Percentiles rank a stretch among this genome's conserved stretches.
Conservation (phyloP, 2,888 invertebrate species). For the Fragum sueziense region DNA sequence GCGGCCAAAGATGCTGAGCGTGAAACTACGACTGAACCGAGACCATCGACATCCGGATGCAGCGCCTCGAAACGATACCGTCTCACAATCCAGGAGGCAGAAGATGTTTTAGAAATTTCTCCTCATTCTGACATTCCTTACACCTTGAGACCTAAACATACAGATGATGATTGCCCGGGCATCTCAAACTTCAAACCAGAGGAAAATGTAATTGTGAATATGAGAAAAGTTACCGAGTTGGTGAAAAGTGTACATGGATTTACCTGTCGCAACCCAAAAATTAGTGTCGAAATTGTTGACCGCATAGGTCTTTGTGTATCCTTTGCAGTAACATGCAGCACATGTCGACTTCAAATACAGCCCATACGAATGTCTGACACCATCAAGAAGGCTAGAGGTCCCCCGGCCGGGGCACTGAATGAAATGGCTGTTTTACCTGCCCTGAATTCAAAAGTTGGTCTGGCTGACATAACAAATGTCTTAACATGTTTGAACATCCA, state of each 20-base stretch:
- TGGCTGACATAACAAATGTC: constrained; percentile 5
- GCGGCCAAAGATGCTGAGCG: not conserved
- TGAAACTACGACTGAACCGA: not conserved
- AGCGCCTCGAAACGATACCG: not conserved
- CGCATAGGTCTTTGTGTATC: too few species aligned
- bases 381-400: not conserved
- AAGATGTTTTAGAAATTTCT: too few species aligned
- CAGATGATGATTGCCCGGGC: not conserved
- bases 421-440: constrained; percentile 4
- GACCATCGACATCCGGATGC: not conserved
- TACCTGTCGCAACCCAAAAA: not conserved
- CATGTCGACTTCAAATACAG: not conserved
- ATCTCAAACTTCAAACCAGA: not conserved
- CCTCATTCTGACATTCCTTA: not conserved
- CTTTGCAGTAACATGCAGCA: too few species aligned
- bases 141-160: not conserved
- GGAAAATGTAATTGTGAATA: not conserved
- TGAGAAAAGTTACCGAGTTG: not conserved
- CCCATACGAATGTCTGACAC: not conserved
- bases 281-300: not conserved
- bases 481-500: constrained; percentile 20
- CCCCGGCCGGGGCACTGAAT: not conserved
- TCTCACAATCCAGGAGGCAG: not conserved
- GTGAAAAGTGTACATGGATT: constrained; percentile 3
- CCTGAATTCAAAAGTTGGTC: constrained; percentile 7